These are phyloP conservation scores for Cremastinae sp. DNA, from an alignment of 2,888 invertebrate genomes.

Conservation along the genomic window DNA sequence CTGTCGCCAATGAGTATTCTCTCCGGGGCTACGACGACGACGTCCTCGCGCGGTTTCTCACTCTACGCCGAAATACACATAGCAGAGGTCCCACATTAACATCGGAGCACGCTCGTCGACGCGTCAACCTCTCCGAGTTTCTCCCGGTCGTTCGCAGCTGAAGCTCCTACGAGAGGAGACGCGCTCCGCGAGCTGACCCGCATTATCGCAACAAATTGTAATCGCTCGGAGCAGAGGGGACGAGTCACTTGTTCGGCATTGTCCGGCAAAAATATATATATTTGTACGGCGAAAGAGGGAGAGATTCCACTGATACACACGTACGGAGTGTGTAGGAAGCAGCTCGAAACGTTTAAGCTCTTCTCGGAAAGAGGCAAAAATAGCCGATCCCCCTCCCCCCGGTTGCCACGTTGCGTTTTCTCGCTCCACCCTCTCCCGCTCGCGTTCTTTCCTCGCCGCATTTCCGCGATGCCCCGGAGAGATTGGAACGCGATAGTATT, in stretches of 20 bases:
- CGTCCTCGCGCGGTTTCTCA: slow-evolving; percentile 27
- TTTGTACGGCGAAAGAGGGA: slow-evolving; percentile 1
- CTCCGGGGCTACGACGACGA: slow-evolving; percentile 55
- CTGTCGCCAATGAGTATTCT: slow-evolving; percentile 74
- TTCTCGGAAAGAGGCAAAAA: slow-evolving; percentile 51
- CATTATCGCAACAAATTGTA: slow-evolving; percentile 25
- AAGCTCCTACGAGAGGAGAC: too few species aligned
- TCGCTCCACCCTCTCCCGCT: slow-evolving; percentile 43
- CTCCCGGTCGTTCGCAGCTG: slow-evolving; percentile 48
- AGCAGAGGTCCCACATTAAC: slow-evolving; percentile 52
- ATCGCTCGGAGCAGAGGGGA: neutral
- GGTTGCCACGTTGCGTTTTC: slow-evolving; percentile 39
- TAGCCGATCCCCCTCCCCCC: slow-evolving; percentile 53
- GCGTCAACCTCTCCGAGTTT: slow-evolving; percentile 48
- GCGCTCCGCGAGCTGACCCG: slow-evolving; percentile 35
- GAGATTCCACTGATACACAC: neutral
- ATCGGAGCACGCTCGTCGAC: slow-evolving; percentile 45
- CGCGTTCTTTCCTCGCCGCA: slow-evolving; percentile 27
- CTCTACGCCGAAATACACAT: slow-evolving; percentile 54
- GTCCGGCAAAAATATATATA: neutral
- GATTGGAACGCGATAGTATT: slow-evolving; percentile 63
- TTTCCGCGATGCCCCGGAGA: slow-evolving; percentile 57
- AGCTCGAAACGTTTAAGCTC: slow-evolving; percentile 59
- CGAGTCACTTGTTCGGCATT: neutral
- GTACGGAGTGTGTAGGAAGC: slow-evolving; percentile 34